Evolutionary conservation across 2,888 invertebrate genomes (phyloP).

Genomic region (Taenaris catops): DNA sequence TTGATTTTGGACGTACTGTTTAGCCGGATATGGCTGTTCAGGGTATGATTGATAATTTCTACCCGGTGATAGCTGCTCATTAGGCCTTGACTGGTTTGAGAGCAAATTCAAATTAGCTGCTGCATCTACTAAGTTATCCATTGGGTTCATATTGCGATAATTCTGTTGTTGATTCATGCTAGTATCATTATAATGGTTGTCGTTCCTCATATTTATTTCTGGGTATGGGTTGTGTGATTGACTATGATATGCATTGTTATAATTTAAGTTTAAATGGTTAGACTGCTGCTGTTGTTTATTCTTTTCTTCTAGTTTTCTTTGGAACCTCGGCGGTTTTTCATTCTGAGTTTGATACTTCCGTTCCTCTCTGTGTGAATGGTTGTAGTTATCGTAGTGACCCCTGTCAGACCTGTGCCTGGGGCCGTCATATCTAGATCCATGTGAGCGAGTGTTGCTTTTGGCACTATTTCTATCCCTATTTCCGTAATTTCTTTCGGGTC

Average conservation of each 20-base stretch:
- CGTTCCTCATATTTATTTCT: constrained; percentile 48
- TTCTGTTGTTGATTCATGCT: constrained; percentile 39
- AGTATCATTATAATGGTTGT: constrained; percentile 45
- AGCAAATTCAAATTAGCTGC: constrained; percentile 52
- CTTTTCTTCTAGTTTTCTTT: constrained; percentile 73
- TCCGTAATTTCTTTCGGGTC: constrained; percentile 47
- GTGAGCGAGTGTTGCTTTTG: constrained; percentile 49
- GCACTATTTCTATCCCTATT: constrained; percentile 52
- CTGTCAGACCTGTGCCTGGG: constrained; percentile 49
- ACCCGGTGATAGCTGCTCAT: constrained; percentile 38
- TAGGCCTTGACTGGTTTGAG: constrained; percentile 36
- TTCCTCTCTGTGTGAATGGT: constrained; percentile 50
- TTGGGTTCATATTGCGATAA: constrained; percentile 42
- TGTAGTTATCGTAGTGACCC: constrained; percentile 55
- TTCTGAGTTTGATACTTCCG: constrained; percentile 63
- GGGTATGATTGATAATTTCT: constrained; percentile 42
- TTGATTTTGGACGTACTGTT: constrained; percentile 45
- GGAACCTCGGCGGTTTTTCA: constrained; percentile 82
- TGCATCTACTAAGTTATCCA: constrained; percentile 58
- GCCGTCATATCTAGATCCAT: constrained; percentile 52
- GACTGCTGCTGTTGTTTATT: constrained; percentile 50
- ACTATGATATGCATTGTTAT: constrained; percentile 49
- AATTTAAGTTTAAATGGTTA: constrained; percentile 42
- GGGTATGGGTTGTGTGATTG: constrained; percentile 43
- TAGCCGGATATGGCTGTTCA: constrained; percentile 38